Evolutionary conservation across 2,797 vertebrate genomes (phyloP).

Genomic region (Phrynocephalus vlangalii): DNA sequence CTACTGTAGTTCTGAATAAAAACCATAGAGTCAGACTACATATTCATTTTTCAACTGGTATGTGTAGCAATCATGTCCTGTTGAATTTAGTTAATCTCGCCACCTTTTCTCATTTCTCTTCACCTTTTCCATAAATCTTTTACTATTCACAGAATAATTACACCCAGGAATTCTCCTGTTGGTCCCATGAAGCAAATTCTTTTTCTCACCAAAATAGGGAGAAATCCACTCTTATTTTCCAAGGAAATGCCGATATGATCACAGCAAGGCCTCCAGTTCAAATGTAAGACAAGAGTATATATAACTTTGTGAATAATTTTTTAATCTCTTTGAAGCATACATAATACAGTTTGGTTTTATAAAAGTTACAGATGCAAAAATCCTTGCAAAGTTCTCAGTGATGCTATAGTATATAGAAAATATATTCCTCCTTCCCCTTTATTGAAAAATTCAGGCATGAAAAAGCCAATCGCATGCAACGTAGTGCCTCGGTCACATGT

Average conservation of each 20-base stretch:
- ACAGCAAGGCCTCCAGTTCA: constrained; percentile 39
- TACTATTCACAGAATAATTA: background rate
- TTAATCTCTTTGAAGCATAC: constrained; percentile 61
- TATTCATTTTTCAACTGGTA: background rate
- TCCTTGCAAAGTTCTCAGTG: constrained; percentile 32
- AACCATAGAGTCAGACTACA: background rate
- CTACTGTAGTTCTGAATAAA: background rate
- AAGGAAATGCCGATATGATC: constrained; percentile 34
- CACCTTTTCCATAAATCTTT: background rate
- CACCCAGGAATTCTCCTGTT: background rate
- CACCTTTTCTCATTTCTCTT: background rate
- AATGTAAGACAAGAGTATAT: background rate
- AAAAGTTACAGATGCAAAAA: constrained; percentile 42
- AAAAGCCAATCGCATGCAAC: background rate
- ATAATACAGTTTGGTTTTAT: constrained; percentile 53
- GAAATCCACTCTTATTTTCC: constrained; percentile 24
- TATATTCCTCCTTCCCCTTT: constrained; percentile 21
- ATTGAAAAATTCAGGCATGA: constrained; percentile 33
- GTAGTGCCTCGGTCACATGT: constrained; percentile 84
- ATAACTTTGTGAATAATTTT: constrained; percentile 52
- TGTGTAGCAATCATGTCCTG: background rate
- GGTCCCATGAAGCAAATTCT: constrained; percentile 45
- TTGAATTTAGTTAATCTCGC: background rate
- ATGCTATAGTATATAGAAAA: constrained; percentile 50
- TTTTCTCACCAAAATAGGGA: constrained; percentile 47